phyloP scores from a whole-genome alignment of 1,140 invertebrate genomes.

The Drosophila pandora region DNA sequence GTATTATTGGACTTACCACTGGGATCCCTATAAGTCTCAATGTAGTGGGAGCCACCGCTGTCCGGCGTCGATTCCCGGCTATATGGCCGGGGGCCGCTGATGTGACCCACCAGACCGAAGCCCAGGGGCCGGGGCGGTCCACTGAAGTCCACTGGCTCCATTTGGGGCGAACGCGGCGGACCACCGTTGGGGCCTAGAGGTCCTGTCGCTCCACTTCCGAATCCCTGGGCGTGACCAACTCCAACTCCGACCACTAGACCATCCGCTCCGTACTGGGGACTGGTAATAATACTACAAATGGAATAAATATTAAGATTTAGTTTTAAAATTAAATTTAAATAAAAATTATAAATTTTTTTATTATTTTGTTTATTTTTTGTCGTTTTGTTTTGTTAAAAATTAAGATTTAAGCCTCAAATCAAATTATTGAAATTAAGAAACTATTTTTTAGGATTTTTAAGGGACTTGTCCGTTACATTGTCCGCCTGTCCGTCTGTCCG shows the following conservation, averaged over 20 bases:
- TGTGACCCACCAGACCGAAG: slow-evolving; percentile 83
- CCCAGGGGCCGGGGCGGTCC: slow-evolving; percentile 82
- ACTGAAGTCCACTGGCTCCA: slow-evolving; percentile 87
- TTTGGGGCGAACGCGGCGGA: slow-evolving; percentile 83
- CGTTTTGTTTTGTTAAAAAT: neutral
- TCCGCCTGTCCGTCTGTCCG: neutral
- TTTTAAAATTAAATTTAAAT: neutral
- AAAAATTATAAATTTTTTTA: neutral
- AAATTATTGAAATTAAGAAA: neutral
- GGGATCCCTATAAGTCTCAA: slow-evolving; percentile 92
- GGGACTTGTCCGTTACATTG: too few relatives aligned
- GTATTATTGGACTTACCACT: slow-evolving; percentile 86
- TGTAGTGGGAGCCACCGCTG: slow-evolving; percentile 92
- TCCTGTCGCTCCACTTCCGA: slow-evolving; percentile 70
- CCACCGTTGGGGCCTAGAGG: slow-evolving; percentile 69
- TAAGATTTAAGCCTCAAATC: neutral
- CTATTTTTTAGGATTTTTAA: too few relatives aligned
- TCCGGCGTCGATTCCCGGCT: slow-evolving; percentile 93
- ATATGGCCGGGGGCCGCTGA: slow-evolving; percentile 86
- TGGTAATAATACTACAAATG: slow-evolving; percentile 85
- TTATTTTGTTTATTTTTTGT: neutral
- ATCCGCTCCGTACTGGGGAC: slow-evolving; percentile 86
- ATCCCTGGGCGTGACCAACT: slow-evolving; percentile 79
- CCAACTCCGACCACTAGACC: slow-evolving; percentile 77
- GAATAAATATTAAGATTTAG: slow-evolving; percentile 7